Evolutionary conservation across 2,888 invertebrate genomes (phyloP), one percentile per base, ranked within the genome.

Genomic region (Dolichopus griseipennis): DNA sequence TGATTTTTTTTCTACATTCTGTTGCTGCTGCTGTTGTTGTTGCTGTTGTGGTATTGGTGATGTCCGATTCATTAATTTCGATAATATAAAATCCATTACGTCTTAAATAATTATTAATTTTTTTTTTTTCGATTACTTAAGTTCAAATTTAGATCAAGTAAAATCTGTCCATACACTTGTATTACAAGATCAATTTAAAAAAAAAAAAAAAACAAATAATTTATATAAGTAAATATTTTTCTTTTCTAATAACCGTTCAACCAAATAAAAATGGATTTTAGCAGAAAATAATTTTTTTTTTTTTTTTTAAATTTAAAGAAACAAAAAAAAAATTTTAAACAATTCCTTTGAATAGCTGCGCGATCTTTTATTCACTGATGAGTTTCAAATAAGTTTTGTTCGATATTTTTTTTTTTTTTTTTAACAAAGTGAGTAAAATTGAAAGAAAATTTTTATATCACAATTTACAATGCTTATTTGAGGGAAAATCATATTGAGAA

Each of bases 51-150:
- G 10, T 22, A 21, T 63, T 63, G 15, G 15, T 18, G 15, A 27
- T 0, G 63, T 27, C 12, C 80, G 77, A 72, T 77, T 78, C 66
- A 81, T 78, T 21, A 81, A 72, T 73, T 78, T 80, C 18, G 80
- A 76, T 73, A 81, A 74, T 72, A 71, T 62, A 64, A 80, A 81
- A 74, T 81, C 78, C 81, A 81, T 81, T 10, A 21, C 61, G n/a
- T 21, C 12, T 27, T 22, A 15, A 52, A 52, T 52, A n/a, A 52
- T 27, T 27, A 27, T 27, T 4, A 3, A 52, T 52, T 18, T 18
- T 52, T 52, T 52, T 52, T 52, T 37, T 37, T 52, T 52, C 8
- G 8, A 37, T n/a, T n/a, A n/a, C n/a, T n/a, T n/a, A n/a, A n/a
- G n/a, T 7, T 37, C 12, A 37, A 37, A 37, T 7, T 37, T 9